Percentiles rank a stretch among this genome's conserved stretches.
phyloP scores from a whole-genome alignment of 2,113 vertebrate species.

The Okapia johnstoni region DNA sequence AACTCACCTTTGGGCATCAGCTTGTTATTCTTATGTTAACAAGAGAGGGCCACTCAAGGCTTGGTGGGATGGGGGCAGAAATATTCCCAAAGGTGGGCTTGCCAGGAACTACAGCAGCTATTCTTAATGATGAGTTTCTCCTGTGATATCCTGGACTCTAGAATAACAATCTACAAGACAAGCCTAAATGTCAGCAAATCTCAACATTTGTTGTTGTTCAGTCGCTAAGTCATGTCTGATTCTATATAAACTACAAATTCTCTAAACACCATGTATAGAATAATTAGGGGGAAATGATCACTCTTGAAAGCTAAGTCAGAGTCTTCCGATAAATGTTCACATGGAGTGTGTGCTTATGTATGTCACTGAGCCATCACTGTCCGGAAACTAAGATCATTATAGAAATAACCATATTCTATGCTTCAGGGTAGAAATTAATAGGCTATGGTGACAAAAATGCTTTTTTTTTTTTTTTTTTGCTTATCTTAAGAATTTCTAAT shows the following conservation, averaged over 20 bases:
- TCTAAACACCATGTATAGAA: not conserved
- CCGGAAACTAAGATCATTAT: not conserved
- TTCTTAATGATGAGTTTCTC: not conserved
- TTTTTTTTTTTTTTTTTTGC: not conserved
- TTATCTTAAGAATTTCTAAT: slow-evolving; percentile 15
- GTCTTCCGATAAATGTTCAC: not conserved
- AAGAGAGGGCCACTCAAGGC: not conserved
- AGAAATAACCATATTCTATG: slow-evolving; percentile 51
- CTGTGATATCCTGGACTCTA: not conserved
- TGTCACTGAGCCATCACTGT: not conserved
- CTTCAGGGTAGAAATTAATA: slow-evolving; percentile 42
- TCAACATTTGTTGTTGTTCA: not conserved
- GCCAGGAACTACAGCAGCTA: not conserved
- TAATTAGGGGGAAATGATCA: not conserved
- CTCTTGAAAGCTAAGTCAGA: not conserved
- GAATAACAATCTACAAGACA: not conserved
- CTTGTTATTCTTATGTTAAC: not conserved
- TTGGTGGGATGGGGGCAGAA: not conserved
- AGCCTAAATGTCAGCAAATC: not conserved
- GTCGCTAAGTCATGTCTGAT: not conserved
- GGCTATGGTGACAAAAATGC: not conserved
- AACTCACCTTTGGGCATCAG: not conserved
- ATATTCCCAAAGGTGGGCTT: not conserved
- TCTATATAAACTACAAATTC: not conserved
- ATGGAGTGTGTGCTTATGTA: not conserved